Evolutionary conservation across 1,140 invertebrate genomes (phyloP), one percentile per base, ranked within the genome.

Genomic region (Penaeus vannamei): DNA sequence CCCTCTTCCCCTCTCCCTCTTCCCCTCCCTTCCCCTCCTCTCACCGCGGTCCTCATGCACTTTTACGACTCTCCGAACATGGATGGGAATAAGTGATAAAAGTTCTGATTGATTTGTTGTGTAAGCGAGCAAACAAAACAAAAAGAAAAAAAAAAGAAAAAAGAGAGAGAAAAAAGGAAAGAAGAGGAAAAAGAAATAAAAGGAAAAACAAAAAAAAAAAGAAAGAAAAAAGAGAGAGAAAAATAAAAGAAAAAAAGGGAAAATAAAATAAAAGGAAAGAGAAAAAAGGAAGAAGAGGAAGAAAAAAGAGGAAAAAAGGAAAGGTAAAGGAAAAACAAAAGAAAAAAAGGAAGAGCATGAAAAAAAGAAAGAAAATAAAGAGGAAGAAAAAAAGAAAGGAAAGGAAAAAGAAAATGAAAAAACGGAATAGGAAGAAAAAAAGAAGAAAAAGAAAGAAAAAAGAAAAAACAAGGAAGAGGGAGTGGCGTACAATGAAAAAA

Each of bases 41-140:
- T 0, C 19, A 46, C 32, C 3, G 32, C 32, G 60, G 62, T 66
- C n/a, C 46, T 29, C 46, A 66, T 10, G 26, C n/a, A 60, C 32
- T 60, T 89, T 89, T 89, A 89, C 83, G 72, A 79, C 32, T 53
- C 20, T 53, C 62, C 69, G 72, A 89, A 61, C 81, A 23, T 14
- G 82, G 59, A 60, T 85, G 87, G 36, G 46, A 89, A 84, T 79
- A 62, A 66, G 82, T 80, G 87, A 89, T 89, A 89, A 85, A 53
- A 89, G 82, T 80, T 66, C 46, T 85, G 87, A 89, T 89, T 89
- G 87, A 89, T 89, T 89, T 89, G 87, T 85, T 84, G 32, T 26
- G 32, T 19, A 60, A 53, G 53, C 87, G 76, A 86, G 79, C 19
- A n/a, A 59, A 22, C n/a, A n/a, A 77, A 23, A 19, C 2, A 66